Percentiles rank a stretch among this genome's conserved stretches.
Conservation (phyloP, 1,140 invertebrate species). For the Riptortus pedestris region DNA sequence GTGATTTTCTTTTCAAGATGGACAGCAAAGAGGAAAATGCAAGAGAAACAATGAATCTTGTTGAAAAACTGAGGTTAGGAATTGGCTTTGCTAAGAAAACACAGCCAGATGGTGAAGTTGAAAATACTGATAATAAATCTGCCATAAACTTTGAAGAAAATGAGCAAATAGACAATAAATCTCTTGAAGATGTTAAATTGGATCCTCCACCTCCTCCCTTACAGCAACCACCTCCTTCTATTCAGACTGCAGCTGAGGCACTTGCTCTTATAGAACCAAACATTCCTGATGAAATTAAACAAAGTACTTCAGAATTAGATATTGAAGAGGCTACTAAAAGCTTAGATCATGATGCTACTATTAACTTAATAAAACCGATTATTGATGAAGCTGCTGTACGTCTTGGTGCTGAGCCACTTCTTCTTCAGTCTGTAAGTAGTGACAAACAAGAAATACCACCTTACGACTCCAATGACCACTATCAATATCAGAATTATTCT, state of each 20-base stretch:
- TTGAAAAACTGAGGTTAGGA: conserved; percentile 59
- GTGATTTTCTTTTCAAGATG: conserved; percentile 49
- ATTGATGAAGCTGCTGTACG: conserved; percentile 19
- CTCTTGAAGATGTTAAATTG: conserved; percentile 4
- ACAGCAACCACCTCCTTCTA: not conserved
- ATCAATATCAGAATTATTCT: conserved; percentile 28
- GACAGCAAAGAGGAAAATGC: conserved; percentile 67
- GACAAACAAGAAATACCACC: conserved; percentile 23
- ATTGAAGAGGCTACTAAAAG: conserved; percentile 13
- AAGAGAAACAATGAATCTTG: conserved; percentile 62
- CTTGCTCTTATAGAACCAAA: conserved; percentile 23
- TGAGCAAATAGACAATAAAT: conserved; percentile 14
- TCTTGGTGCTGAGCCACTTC: conserved; percentile 9
- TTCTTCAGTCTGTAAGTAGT: conserved; percentile 13
- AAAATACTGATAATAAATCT: conserved; percentile 21
- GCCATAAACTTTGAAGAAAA: not conserved
- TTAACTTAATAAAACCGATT: conserved; percentile 26
- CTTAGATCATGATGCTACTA: conserved; percentile 18
- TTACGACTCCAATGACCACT: conserved; percentile 25
- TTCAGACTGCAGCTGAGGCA: not conserved
- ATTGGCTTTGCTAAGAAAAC: conserved; percentile 55
- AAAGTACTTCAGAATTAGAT: not conserved
- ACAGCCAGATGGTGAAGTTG: conserved; percentile 18
- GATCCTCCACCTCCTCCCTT: not conserved
- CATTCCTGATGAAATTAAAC: conserved; percentile 27